Evolutionary conservation across 2,888 invertebrate species (phyloP).

Genomic region (Cerastis leucographa): DNA sequence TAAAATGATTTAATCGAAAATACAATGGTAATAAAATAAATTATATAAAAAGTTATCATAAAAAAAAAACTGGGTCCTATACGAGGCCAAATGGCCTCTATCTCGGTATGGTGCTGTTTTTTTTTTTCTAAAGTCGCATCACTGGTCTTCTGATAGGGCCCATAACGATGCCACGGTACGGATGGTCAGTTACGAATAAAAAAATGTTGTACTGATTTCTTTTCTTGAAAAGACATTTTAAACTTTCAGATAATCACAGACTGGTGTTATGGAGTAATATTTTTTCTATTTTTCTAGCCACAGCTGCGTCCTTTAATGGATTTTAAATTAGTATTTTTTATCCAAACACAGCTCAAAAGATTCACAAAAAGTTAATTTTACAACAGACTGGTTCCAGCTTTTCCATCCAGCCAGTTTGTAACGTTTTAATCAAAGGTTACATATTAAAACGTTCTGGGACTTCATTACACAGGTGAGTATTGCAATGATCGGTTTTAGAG

Average conservation of each 20-base stretch:
- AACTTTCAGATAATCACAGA: neutral
- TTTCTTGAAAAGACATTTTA: neutral
- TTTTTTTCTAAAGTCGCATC: no score
- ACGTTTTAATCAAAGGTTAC: conserved; percentile 12
- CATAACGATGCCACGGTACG: no score
- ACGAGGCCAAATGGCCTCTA: no score
- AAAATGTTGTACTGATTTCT: neutral
- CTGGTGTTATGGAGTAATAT: neutral
- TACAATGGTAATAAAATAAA: no score
- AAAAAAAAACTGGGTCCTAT: no score
- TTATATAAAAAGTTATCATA: no score
- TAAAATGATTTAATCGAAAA: no score
- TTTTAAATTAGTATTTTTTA: conserved; percentile 38
- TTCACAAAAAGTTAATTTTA: conserved; percentile 47
- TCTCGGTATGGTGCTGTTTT: no score
- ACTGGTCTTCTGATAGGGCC: no score
- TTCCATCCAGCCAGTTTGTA: conserved; percentile 34
- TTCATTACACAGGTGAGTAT: neutral
- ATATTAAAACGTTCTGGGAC: conserved; percentile 3
- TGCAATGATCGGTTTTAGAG: neutral
- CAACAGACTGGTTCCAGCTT: conserved; percentile 34
- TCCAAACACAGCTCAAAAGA: conserved; percentile 17
- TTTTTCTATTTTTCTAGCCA: conserved; percentile 4
- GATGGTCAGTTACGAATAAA: no score
- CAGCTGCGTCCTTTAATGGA: conserved; percentile 32